phyloP scores from a whole-genome alignment of 1,140 invertebrate species.

The Dendrolimus punctatus region DNA sequence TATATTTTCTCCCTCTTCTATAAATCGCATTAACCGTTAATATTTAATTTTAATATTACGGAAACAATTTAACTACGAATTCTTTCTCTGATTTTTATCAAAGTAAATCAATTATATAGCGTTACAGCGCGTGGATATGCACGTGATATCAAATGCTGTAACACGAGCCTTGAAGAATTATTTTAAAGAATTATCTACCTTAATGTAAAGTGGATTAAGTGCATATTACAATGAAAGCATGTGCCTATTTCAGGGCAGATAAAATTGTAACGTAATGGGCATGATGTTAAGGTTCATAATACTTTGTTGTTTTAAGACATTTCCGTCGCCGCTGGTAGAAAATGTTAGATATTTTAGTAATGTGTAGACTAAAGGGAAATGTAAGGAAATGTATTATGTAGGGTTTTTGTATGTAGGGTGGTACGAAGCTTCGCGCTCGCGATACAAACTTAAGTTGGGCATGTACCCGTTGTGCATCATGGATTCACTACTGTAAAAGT shows the following conservation, averaged over 20 bases:
- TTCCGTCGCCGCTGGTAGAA: slow-evolving; percentile 1
- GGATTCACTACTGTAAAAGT: too few species aligned
- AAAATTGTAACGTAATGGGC: not conserved
- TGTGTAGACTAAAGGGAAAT: slow-evolving; percentile 16
- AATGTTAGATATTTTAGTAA: slow-evolving; percentile 20
- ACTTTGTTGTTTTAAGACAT: not conserved
- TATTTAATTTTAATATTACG: slow-evolving; percentile 5
- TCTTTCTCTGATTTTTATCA: slow-evolving; percentile 18
- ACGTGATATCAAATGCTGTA: slow-evolving; percentile 18
- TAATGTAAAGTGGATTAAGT: not conserved
- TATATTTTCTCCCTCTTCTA: too few species aligned
- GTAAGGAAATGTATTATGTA: slow-evolving; percentile 10
- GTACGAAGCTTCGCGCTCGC: too few species aligned
- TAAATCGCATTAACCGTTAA: not conserved
- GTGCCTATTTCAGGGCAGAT: not conserved
- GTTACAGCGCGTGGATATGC: slow-evolving; percentile 11
- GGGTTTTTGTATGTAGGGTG: too few species aligned
- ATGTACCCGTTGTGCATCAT: too few species aligned
- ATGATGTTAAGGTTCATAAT: not conserved
- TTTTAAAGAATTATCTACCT: not conserved
- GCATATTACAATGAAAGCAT: not conserved
- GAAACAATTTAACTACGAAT: slow-evolving; percentile 4
- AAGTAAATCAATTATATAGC: slow-evolving; percentile 28
- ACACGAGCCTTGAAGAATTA: not conserved
- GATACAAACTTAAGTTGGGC: too few species aligned